Evolutionary conservation across 2,113 vertebrate species (phyloP).

Genomic region (Theristicus caerulescens): DNA sequence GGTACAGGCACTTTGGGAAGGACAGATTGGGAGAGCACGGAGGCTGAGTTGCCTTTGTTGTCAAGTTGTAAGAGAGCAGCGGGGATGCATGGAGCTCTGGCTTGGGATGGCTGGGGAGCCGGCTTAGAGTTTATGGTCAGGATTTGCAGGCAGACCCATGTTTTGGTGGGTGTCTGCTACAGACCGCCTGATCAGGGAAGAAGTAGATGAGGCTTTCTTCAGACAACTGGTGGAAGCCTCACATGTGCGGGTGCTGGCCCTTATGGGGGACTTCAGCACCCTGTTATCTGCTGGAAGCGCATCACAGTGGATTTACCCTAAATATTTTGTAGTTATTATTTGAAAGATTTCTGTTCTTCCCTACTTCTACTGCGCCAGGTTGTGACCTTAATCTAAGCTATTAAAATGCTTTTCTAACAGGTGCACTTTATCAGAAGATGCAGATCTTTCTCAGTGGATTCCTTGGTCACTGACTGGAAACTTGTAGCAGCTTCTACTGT

Average conservation of each 20-base stretch:
- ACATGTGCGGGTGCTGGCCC: neutral
- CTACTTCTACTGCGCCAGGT: neutral
- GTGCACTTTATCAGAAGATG: neutral
- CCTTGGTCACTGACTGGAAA: neutral
- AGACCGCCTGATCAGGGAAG: neutral
- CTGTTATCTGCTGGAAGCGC: neutral
- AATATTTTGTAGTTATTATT: neutral
- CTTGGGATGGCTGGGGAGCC: neutral
- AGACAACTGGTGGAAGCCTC: neutral
- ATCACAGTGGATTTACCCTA: neutral
- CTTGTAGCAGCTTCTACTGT: neutral
- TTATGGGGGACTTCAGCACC: neutral
- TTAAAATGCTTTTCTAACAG: neutral
- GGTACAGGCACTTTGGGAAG: neutral
- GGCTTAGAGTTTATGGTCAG: neutral
- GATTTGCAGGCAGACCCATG: neutral
- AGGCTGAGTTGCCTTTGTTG: rapidly evolving
- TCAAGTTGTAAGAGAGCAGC: neutral
- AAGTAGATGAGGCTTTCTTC: neutral
- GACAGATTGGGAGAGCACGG: rapidly evolving
- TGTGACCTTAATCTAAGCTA: neutral
- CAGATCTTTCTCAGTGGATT: neutral
- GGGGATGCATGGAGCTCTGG: neutral
- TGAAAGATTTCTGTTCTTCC: neutral
- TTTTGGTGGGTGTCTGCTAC: neutral